A percentile compares a stretch with the other conserved stretches of the same genome.
Conservation (phyloP, 2,113 vertebrate species). For the Cnemophilus loriae region DNA sequence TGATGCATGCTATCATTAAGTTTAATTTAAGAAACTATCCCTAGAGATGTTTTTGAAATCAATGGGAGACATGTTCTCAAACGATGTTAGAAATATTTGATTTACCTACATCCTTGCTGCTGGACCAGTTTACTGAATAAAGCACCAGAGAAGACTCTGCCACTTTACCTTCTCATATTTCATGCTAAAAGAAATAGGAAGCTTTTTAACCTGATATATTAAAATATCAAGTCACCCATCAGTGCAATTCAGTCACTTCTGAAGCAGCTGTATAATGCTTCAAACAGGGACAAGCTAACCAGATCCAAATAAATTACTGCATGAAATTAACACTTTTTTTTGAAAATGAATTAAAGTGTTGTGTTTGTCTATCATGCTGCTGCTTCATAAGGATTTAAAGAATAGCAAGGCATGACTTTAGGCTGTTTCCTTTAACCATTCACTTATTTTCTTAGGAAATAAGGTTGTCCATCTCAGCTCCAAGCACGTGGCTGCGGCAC, state of each 20-base stretch:
- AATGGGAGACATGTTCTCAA: conserved; percentile 44
- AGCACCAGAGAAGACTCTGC: background rate
- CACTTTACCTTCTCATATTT: background rate
- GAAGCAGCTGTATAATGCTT: background rate
- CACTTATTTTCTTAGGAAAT: background rate
- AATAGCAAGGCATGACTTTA: background rate
- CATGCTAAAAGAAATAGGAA: background rate
- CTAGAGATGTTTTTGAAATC: conserved; percentile 51
- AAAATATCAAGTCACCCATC: conserved; percentile 8
- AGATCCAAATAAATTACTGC: background rate
- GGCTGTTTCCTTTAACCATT: background rate
- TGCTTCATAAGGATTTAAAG: background rate
- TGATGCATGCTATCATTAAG: conserved; percentile 46
- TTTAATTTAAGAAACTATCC: conserved; percentile 63
- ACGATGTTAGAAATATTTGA: conserved; percentile 46
- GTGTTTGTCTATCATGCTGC: background rate
- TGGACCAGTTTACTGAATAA: conserved; percentile 12
- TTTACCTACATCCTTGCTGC: conserved; percentile 18
- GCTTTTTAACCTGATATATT: background rate
- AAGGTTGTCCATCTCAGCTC: background rate
- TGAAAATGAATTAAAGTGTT: background rate
- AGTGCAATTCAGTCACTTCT: background rate
- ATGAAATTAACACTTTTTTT: background rate
- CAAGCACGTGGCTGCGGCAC: background rate
- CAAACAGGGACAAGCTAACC: background rate